Evolutionary conservation across 1,140 invertebrate species (phyloP).

Genomic region (Nephotettix cincticeps): DNA sequence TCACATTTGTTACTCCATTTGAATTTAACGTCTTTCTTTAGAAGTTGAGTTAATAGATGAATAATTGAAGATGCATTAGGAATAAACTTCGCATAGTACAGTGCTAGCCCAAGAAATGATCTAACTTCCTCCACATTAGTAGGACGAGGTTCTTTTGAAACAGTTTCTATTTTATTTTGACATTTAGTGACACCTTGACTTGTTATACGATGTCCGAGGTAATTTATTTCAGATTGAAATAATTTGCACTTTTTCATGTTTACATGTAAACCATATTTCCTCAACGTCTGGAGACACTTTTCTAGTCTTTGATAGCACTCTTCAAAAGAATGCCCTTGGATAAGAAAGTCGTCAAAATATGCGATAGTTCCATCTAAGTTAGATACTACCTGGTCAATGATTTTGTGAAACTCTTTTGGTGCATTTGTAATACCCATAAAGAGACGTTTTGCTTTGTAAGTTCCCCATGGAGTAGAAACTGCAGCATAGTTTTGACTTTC

Average conservation of each 20-base stretch:
- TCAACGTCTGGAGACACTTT: background rate
- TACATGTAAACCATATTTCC: background rate
- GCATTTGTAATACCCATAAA: constrained; percentile 41
- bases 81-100: constrained; percentile 44
- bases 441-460: constrained; percentile 38
- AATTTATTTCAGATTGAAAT: background rate
- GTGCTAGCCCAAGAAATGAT: constrained; percentile 44
- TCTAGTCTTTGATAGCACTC: background rate
- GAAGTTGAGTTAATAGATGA: constrained; percentile 32
- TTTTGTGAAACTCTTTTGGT: constrained; percentile 40
- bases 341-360: background rate
- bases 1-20: background rate
- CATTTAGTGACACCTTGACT: constrained; percentile 18
- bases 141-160: constrained; percentile 30
- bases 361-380: background rate
- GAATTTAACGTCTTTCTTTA: background rate
- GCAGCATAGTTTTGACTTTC: background rate
- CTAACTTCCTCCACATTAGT: constrained; percentile 39
- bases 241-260: background rate
- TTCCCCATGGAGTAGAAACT: constrained; percentile 35
- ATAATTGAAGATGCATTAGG: constrained; percentile 24
- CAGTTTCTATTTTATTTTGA: constrained; percentile 37
- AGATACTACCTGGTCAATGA: constrained; percentile 37
- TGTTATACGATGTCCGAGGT: background rate
- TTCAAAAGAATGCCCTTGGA: background rate